phyloP scores from a whole-genome alignment of 2,888 invertebrate species.

The Furcula furcula region DNA sequence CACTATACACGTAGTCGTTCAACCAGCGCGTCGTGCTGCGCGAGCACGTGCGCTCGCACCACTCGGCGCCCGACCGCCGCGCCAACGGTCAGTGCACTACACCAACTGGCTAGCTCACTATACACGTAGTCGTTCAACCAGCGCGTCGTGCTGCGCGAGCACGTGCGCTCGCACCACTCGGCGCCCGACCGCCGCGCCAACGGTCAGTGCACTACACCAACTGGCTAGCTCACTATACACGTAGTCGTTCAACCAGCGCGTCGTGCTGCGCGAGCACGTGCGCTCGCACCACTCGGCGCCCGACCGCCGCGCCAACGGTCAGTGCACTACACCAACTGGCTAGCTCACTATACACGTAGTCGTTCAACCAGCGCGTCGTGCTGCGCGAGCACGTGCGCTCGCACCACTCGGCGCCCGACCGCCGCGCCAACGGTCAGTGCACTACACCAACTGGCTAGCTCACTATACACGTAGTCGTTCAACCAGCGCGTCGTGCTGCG shows the following conservation, averaged over 20 bases:
- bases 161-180: slow-evolving; percentile 93
- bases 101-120: slow-evolving; percentile 93
- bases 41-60: slow-evolving; percentile 92
- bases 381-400: slow-evolving; percentile 92
- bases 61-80: slow-evolving; percentile 90
- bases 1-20: slow-evolving; percentile 92
- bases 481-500: slow-evolving; percentile 92
- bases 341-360: slow-evolving; percentile 92
- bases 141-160: slow-evolving; percentile 91
- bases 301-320: slow-evolving; percentile 83
- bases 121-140: slow-evolving; percentile 94
- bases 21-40: slow-evolving; percentile 92
- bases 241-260: slow-evolving; percentile 93
- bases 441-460: no score
- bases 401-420: slow-evolving; percentile 92
- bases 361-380: slow-evolving; percentile 93
- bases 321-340: no score
- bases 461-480: slow-evolving; percentile 92
- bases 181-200: slow-evolving; percentile 87
- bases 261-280: slow-evolving; percentile 91
- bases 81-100: slow-evolving; percentile 60
- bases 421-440: slow-evolving; percentile 75
- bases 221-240: slow-evolving; percentile 94
- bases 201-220: slow-evolving; percentile 46
- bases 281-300: slow-evolving; percentile 93